Conservation (phyloP, 2,888 invertebrate species). For the Rhagonycha lutea region DNA sequence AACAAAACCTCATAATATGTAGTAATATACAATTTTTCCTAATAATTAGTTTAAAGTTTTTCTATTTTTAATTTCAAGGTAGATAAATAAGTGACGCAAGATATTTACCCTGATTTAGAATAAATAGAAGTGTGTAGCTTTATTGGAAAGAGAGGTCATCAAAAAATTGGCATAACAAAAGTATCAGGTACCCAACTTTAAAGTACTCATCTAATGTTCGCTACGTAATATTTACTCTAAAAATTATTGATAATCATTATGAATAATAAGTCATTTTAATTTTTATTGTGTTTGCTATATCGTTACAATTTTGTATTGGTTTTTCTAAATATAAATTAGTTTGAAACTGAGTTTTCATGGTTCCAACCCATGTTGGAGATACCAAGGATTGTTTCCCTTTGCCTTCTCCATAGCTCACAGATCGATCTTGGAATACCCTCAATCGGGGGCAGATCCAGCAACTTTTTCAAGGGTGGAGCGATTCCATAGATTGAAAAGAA, state of each 20-base stretch:
- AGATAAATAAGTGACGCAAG: constrained; percentile 21
- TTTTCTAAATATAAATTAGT: not conserved
- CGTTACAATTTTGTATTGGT: not conserved
- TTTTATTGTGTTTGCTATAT: not conserved
- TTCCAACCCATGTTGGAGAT: too few species aligned
- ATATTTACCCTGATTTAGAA: constrained; percentile 29
- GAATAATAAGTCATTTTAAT: not conserved
- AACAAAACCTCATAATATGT: not conserved
- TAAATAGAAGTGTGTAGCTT: constrained; percentile 12
- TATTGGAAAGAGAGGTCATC: constrained; percentile 19
- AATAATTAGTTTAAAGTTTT: not conserved
- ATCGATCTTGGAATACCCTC: too few species aligned
- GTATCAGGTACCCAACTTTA: constrained; percentile 34
- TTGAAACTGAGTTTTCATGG: not conserved
- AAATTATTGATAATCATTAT: not conserved
- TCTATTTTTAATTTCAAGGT: constrained; percentile 17
- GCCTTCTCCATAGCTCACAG: too few species aligned
- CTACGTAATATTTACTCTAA: not conserved
- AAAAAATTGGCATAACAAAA: constrained; percentile 16
- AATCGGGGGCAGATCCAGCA: too few species aligned
- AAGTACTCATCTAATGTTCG: not conserved
- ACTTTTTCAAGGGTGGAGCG: too few species aligned
- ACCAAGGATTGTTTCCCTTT: too few species aligned
- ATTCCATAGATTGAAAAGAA: too few species aligned
- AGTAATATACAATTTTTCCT: not conserved